Base-by-base conservation (phyloP, 2,888 invertebrate genomes). In the Drosophila tripunctata region DNA sequence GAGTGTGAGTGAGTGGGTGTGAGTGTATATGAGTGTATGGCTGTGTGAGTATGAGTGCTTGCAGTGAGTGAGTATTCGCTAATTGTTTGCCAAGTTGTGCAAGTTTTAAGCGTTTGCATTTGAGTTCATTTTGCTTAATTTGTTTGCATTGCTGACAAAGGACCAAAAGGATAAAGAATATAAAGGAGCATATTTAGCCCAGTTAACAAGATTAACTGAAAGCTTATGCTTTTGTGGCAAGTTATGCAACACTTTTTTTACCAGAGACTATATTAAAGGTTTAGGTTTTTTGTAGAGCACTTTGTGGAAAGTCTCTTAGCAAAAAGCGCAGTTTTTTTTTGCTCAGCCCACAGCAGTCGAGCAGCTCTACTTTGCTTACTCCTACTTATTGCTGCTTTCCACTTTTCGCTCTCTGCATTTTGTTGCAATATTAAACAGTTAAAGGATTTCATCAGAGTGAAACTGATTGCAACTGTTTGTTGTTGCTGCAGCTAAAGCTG, bases 401-500 rank as follows among this genome's bases (percentile, higher is more conserved):
- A 2, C 10, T 27, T 27, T 10, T 27, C 27, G 1, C 27, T 27
- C 27, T 74, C 57, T 51, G 51, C 60, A 61, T 58, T 69, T 60
- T 55, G 64, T 31, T 83, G 75, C 78, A 73, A 77, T 75, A 83
- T 86, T 83, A 78, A 83, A 86, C 64, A 70, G 79, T 86, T 86
- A 81, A 83, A 76, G 81, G 74, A 76, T 76, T 72, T 74, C 64
- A 51, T 74, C 64, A 51, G 52, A 54, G 36, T 45, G 47, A 56
- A 63, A 62, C 60, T 62, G 52, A 68, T 69, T 67, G 70, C 66
- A 62, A 56, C 57, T 43, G 60, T 35, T 50, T 43, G 60, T 35
- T 50, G 51, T 14, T 24, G 52, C 27, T 27, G 27, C 8, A 10
- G 8, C 27, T 10, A 27, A 51, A 51, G 66, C 38, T 30, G 30